A percentile compares a stretch with the other conserved stretches of the same genome.
These are phyloP conservation scores for Spodoptera litura DNA, from an alignment of 1,140 invertebrate species.

Conservation along the genomic window DNA sequence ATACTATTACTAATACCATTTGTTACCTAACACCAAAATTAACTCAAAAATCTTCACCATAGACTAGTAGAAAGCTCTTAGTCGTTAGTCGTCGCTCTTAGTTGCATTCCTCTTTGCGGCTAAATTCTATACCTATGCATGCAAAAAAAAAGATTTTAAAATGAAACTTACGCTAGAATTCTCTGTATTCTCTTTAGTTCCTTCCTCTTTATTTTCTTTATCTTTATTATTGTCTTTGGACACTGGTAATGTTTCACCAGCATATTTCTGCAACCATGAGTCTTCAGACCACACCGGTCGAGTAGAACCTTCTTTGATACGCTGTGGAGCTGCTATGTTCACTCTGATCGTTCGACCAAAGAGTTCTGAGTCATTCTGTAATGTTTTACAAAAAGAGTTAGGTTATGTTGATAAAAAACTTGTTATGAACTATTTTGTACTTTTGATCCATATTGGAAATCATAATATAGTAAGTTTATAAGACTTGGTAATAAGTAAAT, in stretches of 20 bases:
- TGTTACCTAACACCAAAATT: too few relatives aligned
- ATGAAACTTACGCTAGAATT: conserved; percentile 62
- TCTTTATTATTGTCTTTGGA: conserved; percentile 54
- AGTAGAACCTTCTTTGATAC: conserved; percentile 97
- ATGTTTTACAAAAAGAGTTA: conserved; percentile 46
- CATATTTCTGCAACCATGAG: conserved; percentile 97
- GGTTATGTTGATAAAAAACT: not conserved
- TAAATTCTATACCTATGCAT: too few relatives aligned
- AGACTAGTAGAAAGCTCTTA: too few relatives aligned
- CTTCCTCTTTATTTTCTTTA: conserved; percentile 42
- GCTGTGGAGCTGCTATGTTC: conserved; percentile 98
- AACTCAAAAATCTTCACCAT: too few relatives aligned
- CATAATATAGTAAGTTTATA: too few relatives aligned
- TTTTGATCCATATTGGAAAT: too few relatives aligned
- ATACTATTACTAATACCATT: too few relatives aligned
- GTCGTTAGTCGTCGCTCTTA: too few relatives aligned
- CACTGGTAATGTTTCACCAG: conserved; percentile 91
- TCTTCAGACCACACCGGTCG: conserved; percentile 99
- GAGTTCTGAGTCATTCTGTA: conserved; percentile 98
- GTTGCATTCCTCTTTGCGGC: too few relatives aligned
- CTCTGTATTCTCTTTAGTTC: conserved; percentile 52
- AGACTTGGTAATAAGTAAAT: too few relatives aligned
- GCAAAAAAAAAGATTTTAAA: not conserved
- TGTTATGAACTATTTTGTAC: not conserved
- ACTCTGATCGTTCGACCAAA: conserved; percentile 99